phyloP scores from a whole-genome alignment of 2,113 vertebrate species.

The Bufo gargarizans region DNA sequence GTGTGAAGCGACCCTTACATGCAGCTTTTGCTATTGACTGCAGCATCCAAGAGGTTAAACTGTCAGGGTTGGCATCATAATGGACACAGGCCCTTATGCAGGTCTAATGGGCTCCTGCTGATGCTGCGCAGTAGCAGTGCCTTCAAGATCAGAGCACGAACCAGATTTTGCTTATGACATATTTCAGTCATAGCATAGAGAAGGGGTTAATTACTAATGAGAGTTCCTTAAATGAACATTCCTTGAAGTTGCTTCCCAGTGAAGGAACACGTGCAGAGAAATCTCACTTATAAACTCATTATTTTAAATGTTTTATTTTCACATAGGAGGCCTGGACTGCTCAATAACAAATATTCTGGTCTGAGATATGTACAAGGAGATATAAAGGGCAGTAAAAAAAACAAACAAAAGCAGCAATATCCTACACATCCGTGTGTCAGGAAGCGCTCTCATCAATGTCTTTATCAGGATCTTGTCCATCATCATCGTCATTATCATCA shows the following conservation, averaged over 20 bases:
- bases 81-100: no score
- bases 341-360: conserved; percentile 5
- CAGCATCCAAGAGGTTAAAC: no score
- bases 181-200: no score
- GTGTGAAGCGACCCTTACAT: no score
- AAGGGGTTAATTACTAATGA: no score
- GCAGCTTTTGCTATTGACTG: no score
- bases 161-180: no score
- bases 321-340: background rate
- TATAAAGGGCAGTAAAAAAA: conserved; percentile 8
- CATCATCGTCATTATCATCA: conserved; percentile 64
- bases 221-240: background rate
- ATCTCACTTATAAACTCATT: background rate
- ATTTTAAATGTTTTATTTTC: conserved; percentile 16
- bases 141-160: no score
- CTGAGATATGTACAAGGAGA: conserved; percentile 24
- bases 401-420: background rate
- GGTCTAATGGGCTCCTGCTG: no score
- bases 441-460: conserved; percentile 68
- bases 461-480: conserved; percentile 70
- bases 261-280: background rate
- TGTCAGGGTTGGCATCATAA: no score
- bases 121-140: no score
- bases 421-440: conserved; percentile 49
- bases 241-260: background rate